Evolutionary conservation across 2,888 invertebrate species (phyloP), one percentile per base, ranked within the genome.

Genomic region (Ormyrus rosae): DNA sequence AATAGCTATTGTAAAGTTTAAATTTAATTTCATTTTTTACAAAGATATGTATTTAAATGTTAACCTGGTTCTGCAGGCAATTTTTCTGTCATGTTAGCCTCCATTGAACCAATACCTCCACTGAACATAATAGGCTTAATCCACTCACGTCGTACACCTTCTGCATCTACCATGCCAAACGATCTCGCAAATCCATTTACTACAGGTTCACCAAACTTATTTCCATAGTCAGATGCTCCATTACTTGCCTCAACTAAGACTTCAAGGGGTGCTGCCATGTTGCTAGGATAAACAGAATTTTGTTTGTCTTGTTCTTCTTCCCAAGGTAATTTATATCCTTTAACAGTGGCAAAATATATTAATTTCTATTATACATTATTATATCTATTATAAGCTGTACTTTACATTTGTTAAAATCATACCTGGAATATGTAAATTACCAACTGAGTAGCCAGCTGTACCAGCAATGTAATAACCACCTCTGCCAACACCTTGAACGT

Each of bases 61-160:
- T 82, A 84, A 95, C 96, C 96, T 91, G 94, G 93, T 86, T 94
- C 92, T 0, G 98, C 96, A 71, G 92, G 91, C 61, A 94, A 91
- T 91, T 99, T 99, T 70, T 94, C 92, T 0, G 95, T 94, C 95
- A 97, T 96, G 48, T 92, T 90, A 3, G 95, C 94, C 82, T 97
- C 96, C 94, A 99, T 96, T 74, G 95, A 95, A 3, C 99, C 99
- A 82, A 99, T 94, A 48, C 99, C 99, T 67, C 96, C 99, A 87
- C 98, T 98, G 89, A 99, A 99, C 99, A 99, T 99, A 80, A 99
- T 99, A 0, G 99, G 99, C 89, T 99, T 99, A 10, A 99, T 96
- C 92, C 96, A 99, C 91, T 99, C 99, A 77, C 96, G 94, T 78
- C 98, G 92, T 83, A 94, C 93, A 13, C 93, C 93, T 50, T 92